Evolutionary conservation across 1,140 invertebrate genomes (phyloP), one percentile per base, ranked within the genome.

Genomic region (Tetragonula clypearis): DNA sequence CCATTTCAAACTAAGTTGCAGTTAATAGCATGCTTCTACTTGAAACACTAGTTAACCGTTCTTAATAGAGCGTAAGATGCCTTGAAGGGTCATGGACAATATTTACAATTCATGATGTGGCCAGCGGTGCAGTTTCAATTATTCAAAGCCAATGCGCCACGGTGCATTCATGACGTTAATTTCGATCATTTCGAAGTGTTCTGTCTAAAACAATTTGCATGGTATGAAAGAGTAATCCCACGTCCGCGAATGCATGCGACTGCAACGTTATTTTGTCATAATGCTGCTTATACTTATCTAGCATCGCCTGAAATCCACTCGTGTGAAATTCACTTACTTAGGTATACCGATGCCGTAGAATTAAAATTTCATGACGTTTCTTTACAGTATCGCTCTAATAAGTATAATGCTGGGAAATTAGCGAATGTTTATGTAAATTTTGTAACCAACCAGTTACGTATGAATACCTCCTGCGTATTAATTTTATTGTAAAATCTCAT

Each of bases 91-190:
- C 26, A 23, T 19, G 55, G 55, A 75, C 19, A 58, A 58, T 75
- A 75, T 75, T 75, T 75, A 75, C 74, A 75, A 75, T 75, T 75
- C 74, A 75, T 75, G 74, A 75, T 58, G 74, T n/a, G 55, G 26
- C 23, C 11, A 41, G 23, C 55, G 26, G 55, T 30, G 35, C 26
- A 58, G 74, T 75, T 75, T 58, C 74, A 58, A 58, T 75, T 75
- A 75, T 75, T 75, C 74, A 35, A 74, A 74, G n/a, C 19, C 26
- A 66, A 55, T 74, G 15, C 41, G 6, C 6, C 19, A 12, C 23
- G 21, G 74, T 1, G 55, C 4, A 58, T 75, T 75, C 26, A 9
- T 49, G 55, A 35, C 55, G 17, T 75, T 75, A 75, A 75, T 75
- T 75, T 58, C 55, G 26, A 75, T 75, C 21, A 58, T 58, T 75